Conservation (phyloP, 2,888 invertebrate genomes). For the Drosophila neonasuta region DNA sequence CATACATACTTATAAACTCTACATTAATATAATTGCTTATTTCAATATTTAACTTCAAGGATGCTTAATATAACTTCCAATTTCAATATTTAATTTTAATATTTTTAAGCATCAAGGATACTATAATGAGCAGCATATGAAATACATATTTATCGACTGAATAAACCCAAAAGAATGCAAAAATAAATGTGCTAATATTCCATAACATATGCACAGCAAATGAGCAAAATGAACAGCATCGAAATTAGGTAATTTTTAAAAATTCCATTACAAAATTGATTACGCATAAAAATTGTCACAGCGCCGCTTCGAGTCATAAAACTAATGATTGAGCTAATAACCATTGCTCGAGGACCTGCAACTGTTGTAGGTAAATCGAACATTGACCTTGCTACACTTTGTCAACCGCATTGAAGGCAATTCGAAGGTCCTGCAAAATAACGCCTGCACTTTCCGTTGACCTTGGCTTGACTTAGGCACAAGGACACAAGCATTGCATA, state of each 20-base stretch:
- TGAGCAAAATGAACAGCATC: slow-evolving; percentile 16
- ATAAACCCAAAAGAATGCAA: slow-evolving; percentile 20
- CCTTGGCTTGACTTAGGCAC: slow-evolving; percentile 42
- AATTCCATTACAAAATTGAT: slow-evolving; percentile 40
- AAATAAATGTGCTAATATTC: background rate
- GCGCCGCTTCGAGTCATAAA: slow-evolving; percentile 56
- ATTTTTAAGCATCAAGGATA: background rate
- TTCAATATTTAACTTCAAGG: too few relatives aligned
- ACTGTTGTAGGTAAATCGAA: slow-evolving; percentile 21
- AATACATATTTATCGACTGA: slow-evolving; percentile 31
- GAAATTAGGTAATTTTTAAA: slow-evolving; percentile 7
- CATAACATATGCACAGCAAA: slow-evolving; percentile 50
- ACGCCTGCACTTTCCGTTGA: slow-evolving; percentile 68
- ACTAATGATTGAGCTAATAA: slow-evolving; percentile 61
- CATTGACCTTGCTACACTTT: slow-evolving; percentile 70
- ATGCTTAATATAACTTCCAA: background rate
- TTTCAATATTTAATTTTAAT: background rate
- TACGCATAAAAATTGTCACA: slow-evolving; percentile 33
- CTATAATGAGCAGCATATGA: slow-evolving; percentile 20
- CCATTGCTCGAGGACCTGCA: slow-evolving; percentile 13
- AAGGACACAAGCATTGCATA: slow-evolving; percentile 57
- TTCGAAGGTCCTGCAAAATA: slow-evolving; percentile 37
- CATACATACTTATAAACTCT: too few relatives aligned
- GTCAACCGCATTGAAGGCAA: slow-evolving; percentile 46
- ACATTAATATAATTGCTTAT: too few relatives aligned